These are phyloP conservation scores for Penaeus chinensis DNA, from an alignment of 1,140 invertebrate genomes.

Conservation along the genomic window DNA sequence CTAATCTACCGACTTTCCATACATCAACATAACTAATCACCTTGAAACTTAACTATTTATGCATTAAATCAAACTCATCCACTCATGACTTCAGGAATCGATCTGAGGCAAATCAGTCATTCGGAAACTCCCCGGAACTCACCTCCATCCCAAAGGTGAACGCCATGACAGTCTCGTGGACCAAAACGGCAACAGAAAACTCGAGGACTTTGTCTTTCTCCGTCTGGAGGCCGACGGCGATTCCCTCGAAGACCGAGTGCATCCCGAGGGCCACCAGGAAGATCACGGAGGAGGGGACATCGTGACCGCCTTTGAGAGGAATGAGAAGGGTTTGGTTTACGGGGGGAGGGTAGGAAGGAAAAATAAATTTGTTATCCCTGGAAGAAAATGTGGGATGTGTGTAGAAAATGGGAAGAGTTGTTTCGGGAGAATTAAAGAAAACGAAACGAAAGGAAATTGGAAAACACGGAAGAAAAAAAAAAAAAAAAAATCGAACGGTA, in stretches of 20 bases:
- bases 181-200: conserved; percentile 53
- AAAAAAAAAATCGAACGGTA: too few relatives aligned
- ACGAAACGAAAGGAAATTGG: background rate
- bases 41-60: too few relatives aligned
- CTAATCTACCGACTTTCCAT: too few relatives aligned
- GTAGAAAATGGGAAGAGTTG: too few relatives aligned
- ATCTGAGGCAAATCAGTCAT: too few relatives aligned
- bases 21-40: too few relatives aligned
- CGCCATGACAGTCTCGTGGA: conserved; percentile 61
- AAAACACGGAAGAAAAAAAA: too few relatives aligned
- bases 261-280: conserved; percentile 59
- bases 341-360: background rate
- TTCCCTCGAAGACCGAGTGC: conserved; percentile 61
- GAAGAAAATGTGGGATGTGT: background rate
- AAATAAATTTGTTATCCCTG: background rate
- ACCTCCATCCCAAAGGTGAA: conserved; percentile 63
- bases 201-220: conserved; percentile 56
- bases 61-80: too few relatives aligned
- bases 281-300: conserved; percentile 61
- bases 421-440: background rate
- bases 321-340: background rate
- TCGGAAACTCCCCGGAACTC: background rate
- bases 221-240: conserved; percentile 63
- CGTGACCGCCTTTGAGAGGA: conserved; percentile 27
- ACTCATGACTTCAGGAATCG: too few relatives aligned